phyloP scores from a whole-genome alignment of 2,888 invertebrate genomes.

The Ptycholaimellus sp. region DNA sequence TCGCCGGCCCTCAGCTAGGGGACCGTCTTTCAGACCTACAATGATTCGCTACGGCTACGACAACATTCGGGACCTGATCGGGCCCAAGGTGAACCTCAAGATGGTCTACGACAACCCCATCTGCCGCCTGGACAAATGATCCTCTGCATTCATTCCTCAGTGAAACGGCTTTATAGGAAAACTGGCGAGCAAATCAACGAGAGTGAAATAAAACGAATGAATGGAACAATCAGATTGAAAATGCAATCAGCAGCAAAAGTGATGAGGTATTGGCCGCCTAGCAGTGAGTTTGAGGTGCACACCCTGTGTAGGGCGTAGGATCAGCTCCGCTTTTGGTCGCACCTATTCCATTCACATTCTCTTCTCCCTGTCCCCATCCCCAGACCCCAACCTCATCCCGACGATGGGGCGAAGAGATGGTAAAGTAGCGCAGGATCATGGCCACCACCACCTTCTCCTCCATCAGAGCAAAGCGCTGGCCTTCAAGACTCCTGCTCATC shows the following conservation, averaged over 20 bases:
- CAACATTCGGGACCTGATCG: constrained; percentile 86
- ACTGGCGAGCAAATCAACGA: no score
- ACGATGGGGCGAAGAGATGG: constrained; percentile 19
- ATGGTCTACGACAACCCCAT: constrained; percentile 82
- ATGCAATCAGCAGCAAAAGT: no score
- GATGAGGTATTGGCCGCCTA: background rate
- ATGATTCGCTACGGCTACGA: constrained; percentile 96
- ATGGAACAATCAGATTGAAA: no score
- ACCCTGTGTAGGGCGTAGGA: constrained; percentile 27
- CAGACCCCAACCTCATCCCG: constrained; percentile 13
- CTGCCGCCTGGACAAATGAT: constrained; percentile 67
- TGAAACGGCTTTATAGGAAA: no score
- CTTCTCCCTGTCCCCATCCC: background rate
- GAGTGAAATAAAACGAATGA: no score
- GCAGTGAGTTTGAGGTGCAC: constrained; percentile 22
- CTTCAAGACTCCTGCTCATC: constrained; percentile 10
- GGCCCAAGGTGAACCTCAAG: constrained; percentile 76
- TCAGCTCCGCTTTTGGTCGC: constrained; percentile 26
- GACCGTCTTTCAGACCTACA: constrained; percentile 55
- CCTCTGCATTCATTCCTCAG: no score
- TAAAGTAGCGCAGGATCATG: constrained; percentile 27
- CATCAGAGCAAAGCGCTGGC: constrained; percentile 28
- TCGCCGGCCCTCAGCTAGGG: no score
- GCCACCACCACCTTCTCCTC: constrained; percentile 31
- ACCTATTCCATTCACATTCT: constrained; percentile 10